These are phyloP conservation scores for Sicus ferrugineus DNA, from an alignment of 2,888 invertebrate species.

Conservation along the genomic window DNA sequence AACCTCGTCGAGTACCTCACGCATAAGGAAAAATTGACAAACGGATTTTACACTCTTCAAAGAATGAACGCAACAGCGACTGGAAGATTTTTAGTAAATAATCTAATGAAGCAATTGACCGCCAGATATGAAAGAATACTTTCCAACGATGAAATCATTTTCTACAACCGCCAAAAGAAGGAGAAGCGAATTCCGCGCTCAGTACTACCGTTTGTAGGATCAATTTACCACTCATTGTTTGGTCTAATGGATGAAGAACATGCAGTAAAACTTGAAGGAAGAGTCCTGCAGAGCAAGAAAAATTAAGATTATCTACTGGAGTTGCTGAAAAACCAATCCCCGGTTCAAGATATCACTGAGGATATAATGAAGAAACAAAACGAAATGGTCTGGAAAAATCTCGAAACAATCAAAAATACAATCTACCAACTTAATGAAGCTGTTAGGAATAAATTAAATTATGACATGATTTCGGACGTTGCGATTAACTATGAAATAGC, in stretches of 20 bases:
- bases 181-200: background rate
- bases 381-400: background rate
- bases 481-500: background rate
- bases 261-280: background rate
- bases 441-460: background rate
- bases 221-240: background rate
- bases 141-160: background rate
- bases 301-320: background rate
- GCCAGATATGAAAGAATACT: background rate
- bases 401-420: background rate
- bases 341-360: background rate
- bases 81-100: background rate
- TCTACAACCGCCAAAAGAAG: background rate
- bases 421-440: background rate
- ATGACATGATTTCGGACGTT: background rate
- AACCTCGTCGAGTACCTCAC: background rate
- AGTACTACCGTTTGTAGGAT: background rate
- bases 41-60: background rate
- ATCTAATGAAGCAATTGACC: background rate
- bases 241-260: conserved; percentile 4
- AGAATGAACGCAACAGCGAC: background rate
- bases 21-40: background rate
- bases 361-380: background rate
- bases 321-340: background rate
- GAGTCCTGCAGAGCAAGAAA: background rate